phyloP scores from a whole-genome alignment of 2,888 invertebrate species.

The Keiferia lycopersicella region DNA sequence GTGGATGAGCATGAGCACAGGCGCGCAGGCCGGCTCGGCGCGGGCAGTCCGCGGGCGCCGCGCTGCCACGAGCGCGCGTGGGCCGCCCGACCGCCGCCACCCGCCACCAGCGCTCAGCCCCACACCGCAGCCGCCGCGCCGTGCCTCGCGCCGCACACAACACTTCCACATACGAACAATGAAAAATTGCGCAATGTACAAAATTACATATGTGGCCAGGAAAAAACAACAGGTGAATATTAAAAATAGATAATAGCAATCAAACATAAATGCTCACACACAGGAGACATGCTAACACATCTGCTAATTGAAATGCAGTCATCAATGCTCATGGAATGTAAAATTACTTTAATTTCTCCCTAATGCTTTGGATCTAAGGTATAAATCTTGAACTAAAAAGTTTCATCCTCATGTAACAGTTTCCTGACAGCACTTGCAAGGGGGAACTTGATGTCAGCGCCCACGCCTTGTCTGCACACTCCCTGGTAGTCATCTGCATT shows the following conservation, averaged over 20 bases:
- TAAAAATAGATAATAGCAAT: neutral
- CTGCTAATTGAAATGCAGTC: conserved; percentile 12
- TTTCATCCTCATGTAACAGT: neutral
- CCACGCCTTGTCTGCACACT: conserved; percentile 63
- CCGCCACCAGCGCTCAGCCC: neutral
- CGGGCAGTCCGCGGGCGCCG: conserved; percentile 34
- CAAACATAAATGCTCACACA: neutral
- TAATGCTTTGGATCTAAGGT: neutral
- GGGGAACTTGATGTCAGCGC: conserved; percentile 38
- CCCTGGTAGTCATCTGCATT: conserved; percentile 89
- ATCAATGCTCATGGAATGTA: conserved; percentile 4
- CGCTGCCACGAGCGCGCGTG: conserved; percentile 34
- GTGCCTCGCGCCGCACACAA: conserved; percentile 27
- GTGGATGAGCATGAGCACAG: conserved; percentile 56
- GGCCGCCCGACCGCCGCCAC: conserved; percentile 30
- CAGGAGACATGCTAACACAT: neutral
- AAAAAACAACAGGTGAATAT: conserved; percentile 68
- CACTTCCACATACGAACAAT: conserved; percentile 43
- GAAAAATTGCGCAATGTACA: conserved; percentile 75
- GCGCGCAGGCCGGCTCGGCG: conserved; percentile 25
- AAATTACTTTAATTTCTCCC: neutral
- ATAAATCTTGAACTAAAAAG: neutral
- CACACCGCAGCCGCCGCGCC: conserved; percentile 29
- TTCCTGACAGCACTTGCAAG: conserved; percentile 12
- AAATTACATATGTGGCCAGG: conserved; percentile 73